Percentiles rank a stretch among this genome's conserved stretches.
Conservation (phyloP, 1,140 invertebrate species). For the Caenorhabditis remanei region DNA sequence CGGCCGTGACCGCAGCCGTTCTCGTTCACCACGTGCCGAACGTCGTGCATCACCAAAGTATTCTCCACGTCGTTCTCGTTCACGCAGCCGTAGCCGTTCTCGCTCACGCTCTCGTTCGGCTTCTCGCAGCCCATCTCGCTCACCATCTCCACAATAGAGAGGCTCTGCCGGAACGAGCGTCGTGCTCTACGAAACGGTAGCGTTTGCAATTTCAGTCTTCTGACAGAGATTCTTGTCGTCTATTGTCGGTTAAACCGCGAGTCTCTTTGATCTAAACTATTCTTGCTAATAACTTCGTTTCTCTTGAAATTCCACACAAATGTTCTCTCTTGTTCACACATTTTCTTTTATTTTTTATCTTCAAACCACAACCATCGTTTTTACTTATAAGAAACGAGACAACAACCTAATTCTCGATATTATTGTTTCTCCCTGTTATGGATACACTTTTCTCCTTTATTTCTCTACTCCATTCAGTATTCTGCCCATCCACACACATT, state of each 20-base stretch:
- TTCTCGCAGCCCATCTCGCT: constrained; percentile 54
- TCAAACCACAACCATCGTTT: background rate
- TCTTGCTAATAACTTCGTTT: constrained; percentile 13
- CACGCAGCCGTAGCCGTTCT: constrained; percentile 63
- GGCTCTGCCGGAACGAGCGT: background rate
- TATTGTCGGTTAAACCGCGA: background rate
- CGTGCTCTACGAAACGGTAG: constrained; percentile 9
- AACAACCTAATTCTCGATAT: background rate
- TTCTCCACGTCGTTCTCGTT: constrained; percentile 60
- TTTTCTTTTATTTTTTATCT: background rate
- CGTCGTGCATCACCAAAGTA: constrained; percentile 52
- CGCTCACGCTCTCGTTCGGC: constrained; percentile 65
- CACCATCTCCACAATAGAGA: constrained; percentile 35
- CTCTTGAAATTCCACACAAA: constrained; percentile 2
- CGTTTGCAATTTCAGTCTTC: constrained; percentile 40
- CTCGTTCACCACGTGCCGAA: constrained; percentile 51
- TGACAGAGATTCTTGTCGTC: constrained; percentile 20
- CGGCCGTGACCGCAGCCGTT: constrained; percentile 40
- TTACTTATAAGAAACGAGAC: background rate
- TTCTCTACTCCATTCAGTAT: constrained; percentile 17
- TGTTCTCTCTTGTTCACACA: background rate
- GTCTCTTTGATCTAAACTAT: background rate
- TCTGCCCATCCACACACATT: background rate
- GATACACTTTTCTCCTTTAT: background rate
- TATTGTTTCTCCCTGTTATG: constrained; percentile 7